Base-by-base conservation (phyloP, 1,140 invertebrate species). In the Aradophagus sp. region DNA sequence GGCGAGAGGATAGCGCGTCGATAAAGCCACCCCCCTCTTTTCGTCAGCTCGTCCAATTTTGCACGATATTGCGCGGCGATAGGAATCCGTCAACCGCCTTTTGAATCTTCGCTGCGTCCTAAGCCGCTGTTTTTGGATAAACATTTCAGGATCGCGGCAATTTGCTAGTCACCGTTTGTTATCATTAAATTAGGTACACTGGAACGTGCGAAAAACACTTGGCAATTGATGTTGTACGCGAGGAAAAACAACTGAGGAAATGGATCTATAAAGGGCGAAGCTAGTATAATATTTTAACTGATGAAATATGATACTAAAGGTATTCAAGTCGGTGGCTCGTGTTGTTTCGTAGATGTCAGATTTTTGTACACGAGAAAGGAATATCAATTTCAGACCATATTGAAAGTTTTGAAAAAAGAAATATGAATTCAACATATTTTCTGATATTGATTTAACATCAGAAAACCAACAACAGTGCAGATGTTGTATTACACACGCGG, bases 1-100 rank as follows among this genome's bases (percentile, higher is more conserved):
- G n/a, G n/a, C n/a, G n/a, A n/a, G n/a, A n/a, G n/a, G n/a, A n/a
- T n/a, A n/a, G n/a, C n/a, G 55, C 36, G 26, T 56, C 50, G 44
- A 72, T 72, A 55, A 62, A 67, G 50, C 12, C 39, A 42, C 56
- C 52, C n/a, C n/a, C n/a, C n/a, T n/a, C n/a, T n/a, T n/a, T n/a
- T 58, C 17, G 20, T 31, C 34, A 34, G 50, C 27, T 27, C 35
- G 67, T 70, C 45, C 58, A 71, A 71, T 63, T 63, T 63, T 47
- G 44, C 44, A 31, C 47, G 26, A 58, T 50, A 36, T 47, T 56
- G 13, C 4, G 36, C 27, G n/a, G 6, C 52, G 55, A 55, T 61
- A 55, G 13, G 14, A 48, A 61, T 55, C 48, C 50, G 56, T 41
- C 39, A 50, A 14, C 20, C n/a, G n/a, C n/a, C n/a, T n/a, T n/a